Conservation (phyloP, 2,797 vertebrate species). For the Dendrocincla fuliginosa region DNA sequence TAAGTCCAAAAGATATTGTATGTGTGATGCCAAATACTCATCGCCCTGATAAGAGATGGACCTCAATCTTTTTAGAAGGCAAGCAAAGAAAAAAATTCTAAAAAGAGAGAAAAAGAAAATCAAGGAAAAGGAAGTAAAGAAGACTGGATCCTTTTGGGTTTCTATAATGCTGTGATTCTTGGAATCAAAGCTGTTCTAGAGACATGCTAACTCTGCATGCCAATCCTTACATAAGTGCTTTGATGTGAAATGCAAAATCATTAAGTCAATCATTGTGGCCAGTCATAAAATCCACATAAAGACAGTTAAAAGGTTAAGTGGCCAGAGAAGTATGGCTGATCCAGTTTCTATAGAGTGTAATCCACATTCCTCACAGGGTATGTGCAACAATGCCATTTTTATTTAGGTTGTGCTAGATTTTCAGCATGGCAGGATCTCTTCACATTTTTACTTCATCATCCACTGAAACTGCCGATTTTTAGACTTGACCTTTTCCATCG, state of each 20-base stretch:
- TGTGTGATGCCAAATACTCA: not conserved
- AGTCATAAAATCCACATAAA: not conserved
- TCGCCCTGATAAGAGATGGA: not conserved
- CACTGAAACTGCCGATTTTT: conserved; percentile 44
- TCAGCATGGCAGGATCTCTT: not conserved
- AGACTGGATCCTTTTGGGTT: not conserved
- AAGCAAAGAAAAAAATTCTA: not conserved
- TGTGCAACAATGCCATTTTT: not conserved
- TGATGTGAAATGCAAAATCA: not conserved
- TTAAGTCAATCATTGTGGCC: not conserved
- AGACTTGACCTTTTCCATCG: conserved; percentile 64
- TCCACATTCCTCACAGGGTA: not conserved
- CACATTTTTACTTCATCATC: not conserved
- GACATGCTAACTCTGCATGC: not conserved
- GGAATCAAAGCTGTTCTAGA: not conserved
- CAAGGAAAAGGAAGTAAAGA: not conserved
- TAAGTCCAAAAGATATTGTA: not conserved
- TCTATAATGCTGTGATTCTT: not conserved
- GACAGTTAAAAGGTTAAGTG: not conserved
- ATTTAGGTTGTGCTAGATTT: not conserved
- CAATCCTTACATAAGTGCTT: not conserved
- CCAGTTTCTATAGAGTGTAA: not conserved
- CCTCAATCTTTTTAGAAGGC: not conserved
- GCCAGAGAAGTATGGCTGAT: not conserved
- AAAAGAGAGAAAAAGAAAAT: not conserved